Base-by-base conservation (phyloP, 2,797 vertebrate species). In the Octomys mimax region DNA sequence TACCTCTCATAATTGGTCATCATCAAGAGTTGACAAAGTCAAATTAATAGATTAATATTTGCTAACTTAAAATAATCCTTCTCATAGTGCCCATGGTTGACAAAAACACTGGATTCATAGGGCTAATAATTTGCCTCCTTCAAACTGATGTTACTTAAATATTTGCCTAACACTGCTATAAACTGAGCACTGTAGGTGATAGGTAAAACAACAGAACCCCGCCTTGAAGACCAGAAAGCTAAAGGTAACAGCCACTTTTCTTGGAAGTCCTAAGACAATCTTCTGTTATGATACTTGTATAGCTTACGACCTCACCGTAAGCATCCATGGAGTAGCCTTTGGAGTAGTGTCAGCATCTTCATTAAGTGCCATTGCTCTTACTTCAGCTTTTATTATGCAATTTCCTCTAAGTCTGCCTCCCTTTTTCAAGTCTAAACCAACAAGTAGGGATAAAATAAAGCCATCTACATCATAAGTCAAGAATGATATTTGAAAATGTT, bases 141-240 rank as follows among this genome's bases (percentile, higher is more conserved):
- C n/a, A 85, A 93, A 81, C 18, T 66, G 28, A 92, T 66, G 61
- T 71, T 89, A 78, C 75, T 93, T 82, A 95, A 93, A 88, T 84
- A 92, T 77, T 78, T 73, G 57, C 22, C 6, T 89, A 78, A 78
- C 36, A 31, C 8, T 89, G 36, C 83, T 73, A 57, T 73, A 87
- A 86, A 71, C 36, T n/a, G 83, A 93, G 33, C 16, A 79, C 11
- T 66, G 39, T 21, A 11, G 13, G 13, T 28, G 42, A 18, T 21
- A 8, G 46, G 26, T 81, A 21, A 54, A 57, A 19, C 26, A 62
- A 33, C 52, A 66, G 39, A 33, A 66, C 26, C 62, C 19, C 10
- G 39, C 73, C 33, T 36, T 81, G 8, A 36, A 49, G 3, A 71
- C 31, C 18, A 71, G 75, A 82, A 89, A 31, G 39, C n/a, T 46